These are phyloP conservation scores for Sciurus niger DNA, from an alignment of 2,113 vertebrate genomes.

Conservation along the genomic window DNA sequence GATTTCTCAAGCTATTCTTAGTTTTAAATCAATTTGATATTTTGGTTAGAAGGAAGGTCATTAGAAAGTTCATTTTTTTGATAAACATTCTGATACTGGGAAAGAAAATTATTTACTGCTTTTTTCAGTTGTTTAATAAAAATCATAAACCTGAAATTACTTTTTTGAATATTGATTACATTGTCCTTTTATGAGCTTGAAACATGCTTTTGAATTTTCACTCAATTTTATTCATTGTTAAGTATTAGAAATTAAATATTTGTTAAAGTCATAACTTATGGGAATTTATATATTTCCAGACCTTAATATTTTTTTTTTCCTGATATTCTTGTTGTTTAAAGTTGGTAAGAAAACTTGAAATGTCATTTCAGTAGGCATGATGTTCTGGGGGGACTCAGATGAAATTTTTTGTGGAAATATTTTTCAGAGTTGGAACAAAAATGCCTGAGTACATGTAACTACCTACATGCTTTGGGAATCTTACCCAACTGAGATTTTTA, in stretches of 20 bases:
- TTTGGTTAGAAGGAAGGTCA: slow-evolving; percentile 5
- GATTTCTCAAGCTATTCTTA: not conserved
- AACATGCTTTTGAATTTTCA: not conserved
- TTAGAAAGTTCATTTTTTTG: not conserved
- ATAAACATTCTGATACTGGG: not conserved
- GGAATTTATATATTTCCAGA: not conserved
- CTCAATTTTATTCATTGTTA: not conserved
- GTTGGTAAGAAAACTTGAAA: not conserved
- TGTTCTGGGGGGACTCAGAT: not conserved
- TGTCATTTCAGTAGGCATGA: not conserved
- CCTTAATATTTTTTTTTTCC: not conserved
- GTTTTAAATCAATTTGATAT: not conserved
- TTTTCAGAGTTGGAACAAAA: not conserved
- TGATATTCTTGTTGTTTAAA: not conserved
- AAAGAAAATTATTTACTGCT: not conserved
- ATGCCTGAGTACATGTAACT: not conserved
- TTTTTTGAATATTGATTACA: not conserved
- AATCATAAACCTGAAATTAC: not conserved
- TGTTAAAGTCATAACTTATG: not conserved
- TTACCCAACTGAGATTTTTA: not conserved
- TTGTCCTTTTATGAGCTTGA: slow-evolving; percentile 19
- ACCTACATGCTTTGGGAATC: not conserved
- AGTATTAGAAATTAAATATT: not conserved
- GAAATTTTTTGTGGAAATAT: not conserved
- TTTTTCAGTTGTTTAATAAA: not conserved